phyloP scores from a whole-genome alignment of 2,797 vertebrate species.

The Linurgus olivaceus region DNA sequence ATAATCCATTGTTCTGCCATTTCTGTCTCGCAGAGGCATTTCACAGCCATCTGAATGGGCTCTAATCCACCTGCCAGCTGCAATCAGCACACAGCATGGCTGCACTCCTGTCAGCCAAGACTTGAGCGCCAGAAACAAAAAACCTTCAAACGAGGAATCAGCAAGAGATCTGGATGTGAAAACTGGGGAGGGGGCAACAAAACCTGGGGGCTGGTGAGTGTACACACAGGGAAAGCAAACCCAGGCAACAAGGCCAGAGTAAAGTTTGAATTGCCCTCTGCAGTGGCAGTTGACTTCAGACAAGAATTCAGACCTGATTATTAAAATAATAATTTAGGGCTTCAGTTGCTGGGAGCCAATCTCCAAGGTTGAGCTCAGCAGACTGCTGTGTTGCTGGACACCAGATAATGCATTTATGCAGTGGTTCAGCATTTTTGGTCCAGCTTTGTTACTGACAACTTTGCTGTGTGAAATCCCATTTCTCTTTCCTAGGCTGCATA shows the following conservation, averaged over 20 bases:
- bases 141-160: slow-evolving; percentile 15
- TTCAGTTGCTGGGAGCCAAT: background rate
- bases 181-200: background rate
- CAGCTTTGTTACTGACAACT: background rate
- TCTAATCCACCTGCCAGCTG: slow-evolving; percentile 59
- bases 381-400: background rate
- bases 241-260: background rate
- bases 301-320: background rate
- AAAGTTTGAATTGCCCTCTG: background rate
- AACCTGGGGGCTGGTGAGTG: background rate
- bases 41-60: slow-evolving; percentile 37
- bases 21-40: background rate
- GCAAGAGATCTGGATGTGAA: background rate
- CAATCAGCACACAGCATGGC: slow-evolving; percentile 42
- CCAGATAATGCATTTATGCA: background rate
- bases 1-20: slow-evolving; percentile 32
- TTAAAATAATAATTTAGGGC: slow-evolving; percentile 1
- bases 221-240: background rate
- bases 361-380: background rate
- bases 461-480: background rate
- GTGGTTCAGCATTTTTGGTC: background rate
- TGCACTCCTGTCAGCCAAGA: background rate
- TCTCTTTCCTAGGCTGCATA: background rate
- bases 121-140: slow-evolving; percentile 13
- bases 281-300: background rate